These are phyloP conservation scores for Sphaeridia pumilis DNA, from an alignment of 2,888 invertebrate genomes.

Conservation along the genomic window DNA sequence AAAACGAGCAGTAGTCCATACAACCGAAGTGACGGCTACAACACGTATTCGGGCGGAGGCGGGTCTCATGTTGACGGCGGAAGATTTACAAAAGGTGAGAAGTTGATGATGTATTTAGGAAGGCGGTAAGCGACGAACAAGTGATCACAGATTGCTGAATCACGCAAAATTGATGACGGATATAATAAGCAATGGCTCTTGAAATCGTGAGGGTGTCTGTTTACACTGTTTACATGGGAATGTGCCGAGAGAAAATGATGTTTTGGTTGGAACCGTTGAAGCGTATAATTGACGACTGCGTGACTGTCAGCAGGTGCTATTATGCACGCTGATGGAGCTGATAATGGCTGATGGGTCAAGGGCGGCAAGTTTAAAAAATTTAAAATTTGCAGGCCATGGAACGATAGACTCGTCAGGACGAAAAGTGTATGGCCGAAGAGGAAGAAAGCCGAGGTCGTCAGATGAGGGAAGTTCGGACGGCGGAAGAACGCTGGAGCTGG, in stretches of 20 bases:
- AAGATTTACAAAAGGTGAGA: conserved; percentile 13
- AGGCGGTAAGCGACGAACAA: too few species aligned
- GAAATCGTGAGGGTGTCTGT: too few species aligned
- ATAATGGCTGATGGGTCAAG: too few species aligned
- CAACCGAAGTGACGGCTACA: conserved; percentile 51
- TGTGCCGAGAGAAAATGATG: too few species aligned
- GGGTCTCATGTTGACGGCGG: conserved; percentile 12
- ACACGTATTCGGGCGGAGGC: conserved; percentile 25
- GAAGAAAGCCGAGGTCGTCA: conserved; percentile 24
- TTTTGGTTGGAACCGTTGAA: too few species aligned
- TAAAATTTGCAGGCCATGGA: conserved; percentile 10
- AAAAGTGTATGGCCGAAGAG: conserved; percentile 26
- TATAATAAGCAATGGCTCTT: too few species aligned
- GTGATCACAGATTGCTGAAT: too few species aligned
- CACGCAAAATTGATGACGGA: too few species aligned
- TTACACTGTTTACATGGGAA: too few species aligned
- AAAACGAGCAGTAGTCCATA: conserved; percentile 88
- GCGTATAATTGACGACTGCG: too few species aligned
- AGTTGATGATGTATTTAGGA: background rate
- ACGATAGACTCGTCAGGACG: conserved; percentile 24
- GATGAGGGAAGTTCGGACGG: conserved; percentile 33
- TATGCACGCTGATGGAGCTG: background rate
- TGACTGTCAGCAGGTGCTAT: too few species aligned
- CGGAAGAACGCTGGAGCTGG: conserved; percentile 74
- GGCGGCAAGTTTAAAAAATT: background rate